A percentile compares a stretch with the other conserved stretches of the same genome.
These are phyloP conservation scores for Fopius arisanus DNA, from an alignment of 1,140 invertebrate species.

Conservation along the genomic window DNA sequence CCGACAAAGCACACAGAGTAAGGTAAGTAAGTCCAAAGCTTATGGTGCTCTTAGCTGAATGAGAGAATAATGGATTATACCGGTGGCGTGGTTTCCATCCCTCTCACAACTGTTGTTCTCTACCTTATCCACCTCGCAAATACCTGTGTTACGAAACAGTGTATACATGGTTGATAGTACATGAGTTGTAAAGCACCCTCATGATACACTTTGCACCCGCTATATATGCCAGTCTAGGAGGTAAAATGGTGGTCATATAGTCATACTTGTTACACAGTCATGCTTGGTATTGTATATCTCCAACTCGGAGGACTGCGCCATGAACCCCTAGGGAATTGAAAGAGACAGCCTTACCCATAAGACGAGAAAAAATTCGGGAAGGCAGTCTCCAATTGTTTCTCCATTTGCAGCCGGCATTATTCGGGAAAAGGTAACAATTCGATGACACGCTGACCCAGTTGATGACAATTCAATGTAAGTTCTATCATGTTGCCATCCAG, in stretches of 20 bases:
- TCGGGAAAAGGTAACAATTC: conserved; percentile 18
- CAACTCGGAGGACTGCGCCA: background rate
- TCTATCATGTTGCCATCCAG: background rate
- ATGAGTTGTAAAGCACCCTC: conserved; percentile 14
- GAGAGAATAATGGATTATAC: conserved; percentile 33
- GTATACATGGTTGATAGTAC: conserved; percentile 1
- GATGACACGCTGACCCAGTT: conserved; percentile 34
- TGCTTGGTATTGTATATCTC: background rate
- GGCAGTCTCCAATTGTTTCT: background rate
- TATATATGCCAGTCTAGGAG: background rate
- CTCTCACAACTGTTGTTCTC: background rate
- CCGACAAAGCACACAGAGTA: background rate
- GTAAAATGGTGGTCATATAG: background rate
- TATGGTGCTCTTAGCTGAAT: conserved; percentile 32
- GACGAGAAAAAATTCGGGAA: conserved; percentile 9
- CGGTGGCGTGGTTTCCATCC: conserved; percentile 5
- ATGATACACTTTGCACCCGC: conserved; percentile 9
- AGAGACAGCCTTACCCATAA: conserved; percentile 24
- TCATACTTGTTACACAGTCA: background rate
- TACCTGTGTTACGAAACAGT: background rate
- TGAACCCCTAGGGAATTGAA: conserved; percentile 19
- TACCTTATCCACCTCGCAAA: conserved; percentile 5
- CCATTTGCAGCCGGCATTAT: background rate
- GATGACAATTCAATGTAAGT: conserved; percentile 9
- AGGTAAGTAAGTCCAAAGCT: conserved; percentile 25